Percentiles rank a stretch among this genome's conserved stretches.
These are phyloP conservation scores for Leptarthrus brevirostris DNA, from an alignment of 2,888 invertebrate genomes.

Conservation along the genomic window DNA sequence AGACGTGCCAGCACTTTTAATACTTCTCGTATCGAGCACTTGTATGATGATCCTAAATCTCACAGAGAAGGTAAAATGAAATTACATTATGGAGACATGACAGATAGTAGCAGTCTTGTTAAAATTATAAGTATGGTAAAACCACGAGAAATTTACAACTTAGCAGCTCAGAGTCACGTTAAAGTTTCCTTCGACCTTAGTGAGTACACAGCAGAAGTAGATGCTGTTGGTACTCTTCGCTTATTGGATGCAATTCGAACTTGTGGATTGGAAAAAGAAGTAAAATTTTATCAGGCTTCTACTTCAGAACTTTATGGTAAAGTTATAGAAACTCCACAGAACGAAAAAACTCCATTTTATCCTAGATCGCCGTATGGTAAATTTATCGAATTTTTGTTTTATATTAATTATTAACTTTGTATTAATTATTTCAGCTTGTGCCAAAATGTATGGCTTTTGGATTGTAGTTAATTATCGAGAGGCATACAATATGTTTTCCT, in stretches of 20 bases:
- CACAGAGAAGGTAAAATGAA: constrained; percentile 92
- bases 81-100: constrained; percentile 98
- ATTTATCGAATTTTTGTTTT: not conserved
- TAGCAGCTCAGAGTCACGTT: constrained; percentile 99
- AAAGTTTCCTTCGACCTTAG: constrained; percentile 99
- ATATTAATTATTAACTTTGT: constrained; percentile 32
- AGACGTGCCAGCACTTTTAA: constrained; percentile 96
- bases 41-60: constrained; percentile 90
- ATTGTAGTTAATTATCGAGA: constrained; percentile 95
- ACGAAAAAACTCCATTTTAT: constrained; percentile 94
- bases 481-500: constrained; percentile 94
- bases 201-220: constrained; percentile 99
- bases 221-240: constrained; percentile 92
- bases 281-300: constrained; percentile 94
- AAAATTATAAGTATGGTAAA: constrained; percentile 77
- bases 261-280: constrained; percentile 82
- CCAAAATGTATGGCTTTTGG: constrained; percentile 96
- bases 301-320: constrained; percentile 96
- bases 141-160: constrained; percentile 96
- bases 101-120: constrained; percentile 94
- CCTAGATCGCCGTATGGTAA: constrained; percentile 96
- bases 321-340: constrained; percentile 92
- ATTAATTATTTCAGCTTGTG: constrained; percentile 76
- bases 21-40: constrained; percentile 94
- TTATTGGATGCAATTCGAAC: constrained; percentile 92